Percentiles rank a stretch among this genome's conserved stretches.
phyloP scores from a whole-genome alignment of 2,888 invertebrate species.

The Coremacera marginata region DNA sequence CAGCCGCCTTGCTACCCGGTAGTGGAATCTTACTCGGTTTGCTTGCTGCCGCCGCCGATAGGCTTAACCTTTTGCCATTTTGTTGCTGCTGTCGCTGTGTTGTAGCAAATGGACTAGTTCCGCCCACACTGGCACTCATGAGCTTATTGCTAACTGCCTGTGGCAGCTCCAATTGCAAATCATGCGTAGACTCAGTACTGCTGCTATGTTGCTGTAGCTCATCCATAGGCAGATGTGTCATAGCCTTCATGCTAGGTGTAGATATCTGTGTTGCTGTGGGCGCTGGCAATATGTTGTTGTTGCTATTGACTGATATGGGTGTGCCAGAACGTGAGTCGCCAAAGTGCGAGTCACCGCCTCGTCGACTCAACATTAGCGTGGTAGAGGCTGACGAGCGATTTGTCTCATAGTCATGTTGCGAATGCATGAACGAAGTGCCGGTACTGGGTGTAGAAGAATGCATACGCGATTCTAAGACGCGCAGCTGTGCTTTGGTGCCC shows the following conservation, averaged over 20 bases:
- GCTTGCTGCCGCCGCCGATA: constrained; percentile 53
- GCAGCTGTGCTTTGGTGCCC: constrained; percentile 82
- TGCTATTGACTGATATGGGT: constrained; percentile 47
- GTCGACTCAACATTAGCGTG: constrained; percentile 62
- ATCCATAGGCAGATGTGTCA: constrained; percentile 73
- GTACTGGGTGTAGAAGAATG: constrained; percentile 67
- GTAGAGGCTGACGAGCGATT: constrained; percentile 65
- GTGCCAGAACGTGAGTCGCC: constrained; percentile 51
- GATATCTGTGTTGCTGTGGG: constrained; percentile 66
- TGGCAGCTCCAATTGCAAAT: constrained; percentile 55
- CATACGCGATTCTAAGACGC: constrained; percentile 76
- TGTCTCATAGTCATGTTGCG: constrained; percentile 64
- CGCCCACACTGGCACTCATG: constrained; percentile 63
- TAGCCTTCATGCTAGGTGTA: constrained; percentile 73
- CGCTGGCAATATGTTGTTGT: constrained; percentile 51
- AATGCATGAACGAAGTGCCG: constrained; percentile 66
- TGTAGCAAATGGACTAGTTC: constrained; percentile 56
- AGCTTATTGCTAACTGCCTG: constrained; percentile 47
- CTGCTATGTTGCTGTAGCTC: constrained; percentile 71
- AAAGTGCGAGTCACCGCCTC: constrained; percentile 53
- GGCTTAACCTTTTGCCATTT: not conserved
- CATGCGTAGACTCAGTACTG: constrained; percentile 77
- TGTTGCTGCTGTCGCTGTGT: constrained; percentile 47
- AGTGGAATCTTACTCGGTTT: constrained; percentile 82
- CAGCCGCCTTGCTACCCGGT: constrained; percentile 71